Evolutionary conservation across 2,797 vertebrate genomes (phyloP).

Genomic region (Microcaecilia unicolor): DNA sequence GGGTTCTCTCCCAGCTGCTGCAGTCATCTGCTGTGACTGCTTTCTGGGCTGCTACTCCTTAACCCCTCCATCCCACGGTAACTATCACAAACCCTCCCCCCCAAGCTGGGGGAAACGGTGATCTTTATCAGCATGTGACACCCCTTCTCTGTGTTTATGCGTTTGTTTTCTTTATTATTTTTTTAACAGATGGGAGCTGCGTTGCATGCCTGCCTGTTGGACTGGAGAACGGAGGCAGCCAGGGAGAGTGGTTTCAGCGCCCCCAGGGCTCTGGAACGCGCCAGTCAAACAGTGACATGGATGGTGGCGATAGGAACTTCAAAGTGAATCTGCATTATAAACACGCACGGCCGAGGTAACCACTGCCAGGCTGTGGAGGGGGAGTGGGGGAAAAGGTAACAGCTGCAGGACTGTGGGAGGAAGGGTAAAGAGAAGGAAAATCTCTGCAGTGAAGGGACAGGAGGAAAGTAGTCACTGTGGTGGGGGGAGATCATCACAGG

Average conservation of each 20-base stretch:
- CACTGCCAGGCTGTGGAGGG: not conserved
- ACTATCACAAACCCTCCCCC: no score
- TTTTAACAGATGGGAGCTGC: conserved; percentile 57
- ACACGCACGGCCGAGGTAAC: conserved; percentile 45
- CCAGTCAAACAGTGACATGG: conserved; percentile 26
- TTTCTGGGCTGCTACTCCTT: not conserved
- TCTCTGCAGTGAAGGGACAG: no score
- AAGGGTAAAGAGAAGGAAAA: no score
- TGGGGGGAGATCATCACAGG: no score
- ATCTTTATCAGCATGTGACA: not conserved
- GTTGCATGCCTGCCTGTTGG: conserved; percentile 39
- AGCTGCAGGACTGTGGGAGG: no score
- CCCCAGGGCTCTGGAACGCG: conserved; percentile 25
- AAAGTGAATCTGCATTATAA: conserved; percentile 40
- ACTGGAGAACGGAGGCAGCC: conserved; percentile 52
- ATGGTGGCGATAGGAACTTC: conserved; percentile 25
- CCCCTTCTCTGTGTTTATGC: not conserved
- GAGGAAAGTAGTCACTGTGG: no score
- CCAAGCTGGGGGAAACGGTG: no score
- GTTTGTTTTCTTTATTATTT: conserved; percentile 25
- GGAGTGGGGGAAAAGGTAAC: not conserved
- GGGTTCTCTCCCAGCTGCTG: not conserved
- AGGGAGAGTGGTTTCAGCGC: conserved; percentile 30
- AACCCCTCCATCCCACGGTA: not conserved
- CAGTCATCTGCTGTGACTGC: not conserved